Base-by-base conservation (phyloP, 2,888 invertebrate genomes). In the Schrankia costaestrigalis region DNA sequence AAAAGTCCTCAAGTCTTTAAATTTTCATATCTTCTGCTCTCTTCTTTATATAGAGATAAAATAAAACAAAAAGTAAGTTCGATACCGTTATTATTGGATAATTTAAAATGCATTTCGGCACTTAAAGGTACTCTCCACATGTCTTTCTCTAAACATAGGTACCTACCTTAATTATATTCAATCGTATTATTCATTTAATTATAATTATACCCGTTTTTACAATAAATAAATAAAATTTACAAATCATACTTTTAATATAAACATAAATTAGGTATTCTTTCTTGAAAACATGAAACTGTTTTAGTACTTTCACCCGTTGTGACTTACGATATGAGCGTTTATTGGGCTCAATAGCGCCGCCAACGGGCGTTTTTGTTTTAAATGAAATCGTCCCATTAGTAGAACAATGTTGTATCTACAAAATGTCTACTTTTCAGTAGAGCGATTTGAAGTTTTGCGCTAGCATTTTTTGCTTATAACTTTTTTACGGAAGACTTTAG, bases 81-180 rank as follows among this genome's bases (percentile, higher is more conserved):
- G 31, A 70, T 61, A 64, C 63, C 63, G 67, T 69, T 61, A 66
- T 75, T 77, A 77, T 69, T 78, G 63, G 70, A 81, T 81, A 76
- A 55, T 78, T 79, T 72, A 79, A 81, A 80, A 83, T 79, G 81
- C 73, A 74, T 75, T 66, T 59, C 68, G 61, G 74, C 58, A 77
- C 77, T 52, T 56, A 54, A 37, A 55, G 35, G 66, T 76, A 68
- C 72, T 70, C 45, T 31, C 49, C 41, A 74, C 63, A 73, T 65
- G 69, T 77, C 65, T 77, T 75, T 70, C 63, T 73, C 75, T 75
- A 78, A 78, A 78, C 67, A 66, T 75, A 73, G 63, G n/a, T n/a
- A n/a, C n/a, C n/a, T n/a, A n/a, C n/a, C n/a, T n/a, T n/a, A n/a
- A n/a, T n/a, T n/a, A n/a, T n/a, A n/a, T n/a, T n/a, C n/a, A n/a